Evolutionary conservation across 2,113 vertebrate species (phyloP).

Genomic region (Brachypteracias leptosomus): DNA sequence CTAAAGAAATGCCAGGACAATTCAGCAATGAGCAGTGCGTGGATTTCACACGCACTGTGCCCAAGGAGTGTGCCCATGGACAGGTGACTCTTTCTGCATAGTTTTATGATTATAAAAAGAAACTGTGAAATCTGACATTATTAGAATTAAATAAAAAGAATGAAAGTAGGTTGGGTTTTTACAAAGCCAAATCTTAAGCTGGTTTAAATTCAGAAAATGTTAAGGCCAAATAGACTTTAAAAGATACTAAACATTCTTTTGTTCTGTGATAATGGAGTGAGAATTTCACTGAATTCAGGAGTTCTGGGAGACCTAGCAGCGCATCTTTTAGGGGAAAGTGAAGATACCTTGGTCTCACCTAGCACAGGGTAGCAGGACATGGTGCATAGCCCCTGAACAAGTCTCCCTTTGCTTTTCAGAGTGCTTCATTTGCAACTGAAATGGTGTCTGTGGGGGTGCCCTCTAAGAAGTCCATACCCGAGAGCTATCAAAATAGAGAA

Average conservation of each 20-base stretch:
- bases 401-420: background rate
- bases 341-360: background rate
- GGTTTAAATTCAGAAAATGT: background rate
- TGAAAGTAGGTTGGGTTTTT: background rate
- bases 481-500: background rate
- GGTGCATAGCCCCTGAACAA: background rate
- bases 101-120: background rate
- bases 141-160: background rate
- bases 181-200: background rate
- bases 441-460: background rate
- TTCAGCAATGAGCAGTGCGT: background rate
- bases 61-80: background rate
- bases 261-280: background rate
- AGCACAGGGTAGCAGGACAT: background rate
- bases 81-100: background rate
- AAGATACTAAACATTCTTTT: background rate
- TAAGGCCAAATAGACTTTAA: background rate
- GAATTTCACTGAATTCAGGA: background rate
- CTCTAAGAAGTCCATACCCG: background rate
- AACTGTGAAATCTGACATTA: background rate
- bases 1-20: background rate
- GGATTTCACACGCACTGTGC: background rate
- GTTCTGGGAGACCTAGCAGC: background rate
- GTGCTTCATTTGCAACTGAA: background rate
- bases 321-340: background rate